Conservation (phyloP, 2,888 invertebrate genomes). For the Pasiphila rectangulata region DNA sequence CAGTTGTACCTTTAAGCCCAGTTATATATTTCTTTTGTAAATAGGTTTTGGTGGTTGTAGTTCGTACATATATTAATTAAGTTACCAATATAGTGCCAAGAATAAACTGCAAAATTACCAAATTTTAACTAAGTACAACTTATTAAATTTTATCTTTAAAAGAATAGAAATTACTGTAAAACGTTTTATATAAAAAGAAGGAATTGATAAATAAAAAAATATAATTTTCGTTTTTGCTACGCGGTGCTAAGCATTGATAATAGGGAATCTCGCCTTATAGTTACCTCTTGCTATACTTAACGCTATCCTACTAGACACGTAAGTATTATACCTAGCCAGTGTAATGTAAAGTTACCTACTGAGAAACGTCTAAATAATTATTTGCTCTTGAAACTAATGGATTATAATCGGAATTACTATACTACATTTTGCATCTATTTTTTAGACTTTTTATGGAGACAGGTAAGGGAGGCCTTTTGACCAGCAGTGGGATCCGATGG, state of each 20-base stretch:
- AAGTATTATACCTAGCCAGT: not conserved
- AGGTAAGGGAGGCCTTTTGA: too few relatives aligned
- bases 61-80: not conserved
- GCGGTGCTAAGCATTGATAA: constrained; percentile 54
- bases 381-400: too few relatives aligned
- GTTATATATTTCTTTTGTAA: constrained; percentile 25
- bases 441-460: too few relatives aligned
- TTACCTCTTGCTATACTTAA: constrained; percentile 46
- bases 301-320: constrained; percentile 15
- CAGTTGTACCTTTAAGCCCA: constrained; percentile 24
- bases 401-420: too few relatives aligned
- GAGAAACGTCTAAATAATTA: constrained; percentile 15
- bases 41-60: constrained; percentile 26
- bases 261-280: constrained; percentile 42
- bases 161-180: constrained; percentile 2
- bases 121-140: constrained; percentile 6
- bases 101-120: constrained; percentile 19
- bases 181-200: constrained; percentile 17
- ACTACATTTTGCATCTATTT: too few relatives aligned
- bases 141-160: not conserved
- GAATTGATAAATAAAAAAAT: constrained; percentile 36
- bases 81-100: constrained; percentile 41
- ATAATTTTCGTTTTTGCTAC: constrained; percentile 43
- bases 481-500: too few relatives aligned
- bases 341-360: constrained; percentile 4